Conservation (phyloP, 2,113 vertebrate genomes). For the Corythaixoides concolor region DNA sequence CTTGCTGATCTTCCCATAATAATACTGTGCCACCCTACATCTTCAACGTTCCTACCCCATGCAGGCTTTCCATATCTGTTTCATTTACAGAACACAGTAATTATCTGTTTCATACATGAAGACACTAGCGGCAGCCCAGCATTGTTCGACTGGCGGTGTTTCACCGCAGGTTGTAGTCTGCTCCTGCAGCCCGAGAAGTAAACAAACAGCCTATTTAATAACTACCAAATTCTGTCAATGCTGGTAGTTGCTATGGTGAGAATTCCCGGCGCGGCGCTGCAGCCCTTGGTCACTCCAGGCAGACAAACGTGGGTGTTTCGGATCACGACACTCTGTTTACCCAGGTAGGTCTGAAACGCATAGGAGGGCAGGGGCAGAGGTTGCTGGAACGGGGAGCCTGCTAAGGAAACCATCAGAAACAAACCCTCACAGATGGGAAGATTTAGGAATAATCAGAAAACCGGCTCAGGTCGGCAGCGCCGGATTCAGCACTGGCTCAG, state of each 20-base stretch:
- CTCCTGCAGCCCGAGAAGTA: not conserved
- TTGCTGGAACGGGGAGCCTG: not conserved
- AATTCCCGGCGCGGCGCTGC: not conserved
- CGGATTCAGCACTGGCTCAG: not conserved
- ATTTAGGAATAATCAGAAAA: not conserved
- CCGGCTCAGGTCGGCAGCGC: not conserved
- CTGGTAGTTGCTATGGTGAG: conserved; percentile 69
- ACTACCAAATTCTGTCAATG: conserved; percentile 43
- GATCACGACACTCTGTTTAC: conserved; percentile 22
- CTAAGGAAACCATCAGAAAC: conserved; percentile 35
- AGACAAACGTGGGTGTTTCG: not conserved
- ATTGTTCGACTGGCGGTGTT: not conserved
- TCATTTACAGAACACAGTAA: conserved; percentile 6
- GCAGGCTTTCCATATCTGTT: not conserved
- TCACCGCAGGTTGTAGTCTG: not conserved
- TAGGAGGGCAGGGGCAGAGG: not conserved
- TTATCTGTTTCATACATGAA: not conserved
- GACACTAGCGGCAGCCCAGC: not conserved
- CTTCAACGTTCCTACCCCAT: conserved; percentile 5
- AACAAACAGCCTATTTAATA: conserved; percentile 62
- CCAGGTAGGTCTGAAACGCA: not conserved
- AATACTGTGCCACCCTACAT: not conserved
- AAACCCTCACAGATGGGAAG: not conserved
- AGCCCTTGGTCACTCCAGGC: conserved; percentile 42
- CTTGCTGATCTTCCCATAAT: not conserved